These are phyloP conservation scores for Lepisosteus oculatus DNA, from an alignment of 2,113 vertebrate genomes.

Conservation along the genomic window DNA sequence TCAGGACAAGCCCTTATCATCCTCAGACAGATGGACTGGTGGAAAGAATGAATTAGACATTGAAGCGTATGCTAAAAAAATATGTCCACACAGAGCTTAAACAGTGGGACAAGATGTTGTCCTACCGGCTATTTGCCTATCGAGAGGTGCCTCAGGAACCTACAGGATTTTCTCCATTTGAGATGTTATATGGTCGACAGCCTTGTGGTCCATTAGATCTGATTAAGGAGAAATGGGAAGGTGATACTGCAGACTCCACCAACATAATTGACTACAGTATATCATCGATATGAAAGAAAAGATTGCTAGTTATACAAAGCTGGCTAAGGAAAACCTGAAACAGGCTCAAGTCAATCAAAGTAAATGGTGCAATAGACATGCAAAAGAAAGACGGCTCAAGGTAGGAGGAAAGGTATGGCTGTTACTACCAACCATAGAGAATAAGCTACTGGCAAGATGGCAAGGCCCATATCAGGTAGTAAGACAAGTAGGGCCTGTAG, in stretches of 20 bases:
- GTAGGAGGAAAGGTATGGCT: background rate
- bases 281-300: background rate
- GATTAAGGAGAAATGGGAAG: background rate
- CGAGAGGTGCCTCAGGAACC: background rate
- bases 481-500: background rate
- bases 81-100: background rate
- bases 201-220: background rate
- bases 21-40: background rate
- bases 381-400: background rate
- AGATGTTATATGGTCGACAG: slow-evolving; percentile 5
- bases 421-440: background rate
- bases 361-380: background rate
- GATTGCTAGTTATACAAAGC: background rate
- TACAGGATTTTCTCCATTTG: background rate
- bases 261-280: background rate
- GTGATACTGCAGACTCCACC: background rate
- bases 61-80: background rate
- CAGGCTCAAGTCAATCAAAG: background rate
- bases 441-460: background rate
- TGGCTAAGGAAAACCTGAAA: background rate
- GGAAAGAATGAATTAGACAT: background rate
- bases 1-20: background rate
- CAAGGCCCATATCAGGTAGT: background rate
- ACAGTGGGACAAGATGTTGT: background rate
- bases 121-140: background rate